Base-by-base conservation (phyloP, 37 sponge, comb jelly and placozoan genomes). In the Chondrilla cf. caribensis region DNA sequence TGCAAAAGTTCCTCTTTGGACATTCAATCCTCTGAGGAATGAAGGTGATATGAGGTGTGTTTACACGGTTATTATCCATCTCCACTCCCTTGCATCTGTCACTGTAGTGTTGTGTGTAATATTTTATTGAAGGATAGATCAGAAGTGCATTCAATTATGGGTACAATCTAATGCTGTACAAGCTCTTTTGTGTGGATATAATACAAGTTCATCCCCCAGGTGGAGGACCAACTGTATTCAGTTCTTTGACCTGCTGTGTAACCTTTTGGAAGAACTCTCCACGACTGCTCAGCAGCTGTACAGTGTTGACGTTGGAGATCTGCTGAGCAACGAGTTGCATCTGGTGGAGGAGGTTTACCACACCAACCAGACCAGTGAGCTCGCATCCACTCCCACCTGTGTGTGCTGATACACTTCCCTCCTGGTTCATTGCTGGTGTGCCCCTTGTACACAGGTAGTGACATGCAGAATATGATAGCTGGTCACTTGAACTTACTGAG, bases 401-500 rank as follows among this genome's bases (percentile, higher is more conserved):
- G n/a, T n/a, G n/a, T n/a, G n/a, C n/a, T n/a, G n/a, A n/a, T n/a
- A n/a, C n/a, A n/a, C n/a, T n/a, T n/a, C n/a, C n/a, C n/a, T n/a
- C n/a, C n/a, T n/a, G n/a, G n/a, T n/a, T n/a, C n/a, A n/a, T n/a
- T n/a, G n/a, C n/a, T n/a, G n/a, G n/a, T n/a, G n/a, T n/a, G n/a
- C n/a, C n/a, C n/a, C n/a, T n/a, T 11, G 11, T 47, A 47, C 51
- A 47, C 51, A 47, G 51, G 51, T 47, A 47, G 51, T 47, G 51
- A 47, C 11, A 6, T 47, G 6, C 51, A 93, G 79, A 77, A 71
- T 21, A 62, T 97, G 29, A 54, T 97, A 38, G 87, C 95, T 24
- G 97, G 97, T 18, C 97, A 97, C 78, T 85, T 97, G 36, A 86
- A 88, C 25, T 86, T 97, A 0, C 60, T 82, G 44, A 66, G 66